phyloP scores from a whole-genome alignment of 1,140 invertebrate species.

The Asobara japonica region DNA sequence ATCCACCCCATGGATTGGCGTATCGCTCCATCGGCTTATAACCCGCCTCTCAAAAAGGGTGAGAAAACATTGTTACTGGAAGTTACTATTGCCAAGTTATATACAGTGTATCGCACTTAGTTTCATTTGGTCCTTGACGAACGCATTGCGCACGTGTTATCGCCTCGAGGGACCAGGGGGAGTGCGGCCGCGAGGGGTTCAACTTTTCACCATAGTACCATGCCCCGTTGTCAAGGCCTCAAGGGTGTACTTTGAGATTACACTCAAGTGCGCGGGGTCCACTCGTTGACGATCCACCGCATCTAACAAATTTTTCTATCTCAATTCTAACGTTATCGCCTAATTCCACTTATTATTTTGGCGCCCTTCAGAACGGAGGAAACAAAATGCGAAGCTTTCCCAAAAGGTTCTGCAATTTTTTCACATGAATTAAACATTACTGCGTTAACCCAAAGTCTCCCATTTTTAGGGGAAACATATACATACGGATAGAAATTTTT shows the following conservation, averaged over 20 bases:
- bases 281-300: constrained; percentile 10
- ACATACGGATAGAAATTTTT: no score
- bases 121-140: constrained; percentile 33
- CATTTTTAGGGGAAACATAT: no score
- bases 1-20: background rate
- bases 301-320: constrained; percentile 3
- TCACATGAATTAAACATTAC: no score
- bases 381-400: background rate
- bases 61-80: constrained; percentile 64
- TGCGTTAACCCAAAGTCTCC: no score
- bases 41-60: constrained; percentile 56
- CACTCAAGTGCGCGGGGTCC: constrained; percentile 20
- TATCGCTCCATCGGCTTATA: constrained; percentile 25
- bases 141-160: constrained; percentile 51
- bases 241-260: constrained; percentile 49
- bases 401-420: no score
- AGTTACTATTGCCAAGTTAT: constrained; percentile 50
- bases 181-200: constrained; percentile 40
- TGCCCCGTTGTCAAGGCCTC: constrained; percentile 40
- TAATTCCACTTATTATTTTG: background rate
- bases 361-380: background rate
- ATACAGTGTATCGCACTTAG: background rate
- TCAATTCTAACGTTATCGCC: background rate
- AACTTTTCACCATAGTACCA: constrained; percentile 28
- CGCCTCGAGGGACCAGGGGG: constrained; percentile 48